These are phyloP conservation scores for Notothenia coriiceps DNA, from an alignment of 2,113 vertebrate genomes.

Conservation along the genomic window DNA sequence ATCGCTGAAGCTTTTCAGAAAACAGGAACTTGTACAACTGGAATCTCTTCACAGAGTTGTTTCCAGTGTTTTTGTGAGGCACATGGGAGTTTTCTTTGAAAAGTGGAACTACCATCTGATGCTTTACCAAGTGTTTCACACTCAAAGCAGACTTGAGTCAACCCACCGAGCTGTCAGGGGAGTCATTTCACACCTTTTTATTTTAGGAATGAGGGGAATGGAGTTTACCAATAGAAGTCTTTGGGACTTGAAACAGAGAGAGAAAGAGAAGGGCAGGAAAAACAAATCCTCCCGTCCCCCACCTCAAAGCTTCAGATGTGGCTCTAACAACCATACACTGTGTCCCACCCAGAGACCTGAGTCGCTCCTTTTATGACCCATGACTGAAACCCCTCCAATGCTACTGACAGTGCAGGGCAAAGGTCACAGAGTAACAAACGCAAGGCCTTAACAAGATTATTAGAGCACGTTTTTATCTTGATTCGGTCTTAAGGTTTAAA, in stretches of 20 bases:
- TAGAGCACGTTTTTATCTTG: constrained; percentile 57
- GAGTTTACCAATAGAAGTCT: constrained; percentile 23
- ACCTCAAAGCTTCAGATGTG: constrained; percentile 53
- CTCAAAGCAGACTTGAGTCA: constrained; percentile 31
- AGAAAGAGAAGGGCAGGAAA: constrained; percentile 49
- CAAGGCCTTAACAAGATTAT: constrained; percentile 81
- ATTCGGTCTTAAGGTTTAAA: neutral
- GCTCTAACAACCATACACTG: constrained; percentile 65
- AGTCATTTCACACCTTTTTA: constrained; percentile 54
- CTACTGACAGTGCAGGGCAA: constrained; percentile 77
- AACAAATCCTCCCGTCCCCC: constrained; percentile 51
- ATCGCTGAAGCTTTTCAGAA: neutral
- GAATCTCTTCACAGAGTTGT: constrained; percentile 29
- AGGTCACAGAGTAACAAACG: constrained; percentile 78
- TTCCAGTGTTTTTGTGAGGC: constrained; percentile 46
- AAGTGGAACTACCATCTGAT: constrained; percentile 55
- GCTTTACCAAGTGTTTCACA: constrained; percentile 58
- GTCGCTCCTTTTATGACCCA: constrained; percentile 80
- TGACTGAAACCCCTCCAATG: constrained; percentile 81
- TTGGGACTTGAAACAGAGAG: constrained; percentile 35
- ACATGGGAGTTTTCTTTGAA: constrained; percentile 62
- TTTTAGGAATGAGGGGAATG: constrained; percentile 45
- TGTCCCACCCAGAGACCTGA: constrained; percentile 65
- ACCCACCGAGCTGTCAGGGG: constrained; percentile 3
- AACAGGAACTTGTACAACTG: constrained; percentile 21